These are phyloP conservation scores for Camponotus vicinus DNA, from an alignment of 1,140 invertebrate species.

Conservation along the genomic window DNA sequence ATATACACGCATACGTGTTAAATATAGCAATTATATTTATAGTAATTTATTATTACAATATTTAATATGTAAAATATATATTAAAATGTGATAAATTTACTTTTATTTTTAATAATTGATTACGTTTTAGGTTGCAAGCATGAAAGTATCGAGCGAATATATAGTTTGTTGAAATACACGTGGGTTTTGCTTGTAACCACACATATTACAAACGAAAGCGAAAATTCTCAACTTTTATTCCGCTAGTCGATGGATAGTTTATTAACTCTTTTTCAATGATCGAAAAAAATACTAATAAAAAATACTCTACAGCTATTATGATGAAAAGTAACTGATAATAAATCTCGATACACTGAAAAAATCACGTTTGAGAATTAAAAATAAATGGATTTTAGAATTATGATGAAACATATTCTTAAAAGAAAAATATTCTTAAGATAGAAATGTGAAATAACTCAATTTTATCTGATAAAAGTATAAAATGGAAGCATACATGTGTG, in stretches of 20 bases:
- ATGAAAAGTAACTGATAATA: neutral
- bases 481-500: neutral
- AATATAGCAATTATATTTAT: neutral
- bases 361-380: neutral
- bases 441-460: neutral
- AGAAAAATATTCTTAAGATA: neutral
- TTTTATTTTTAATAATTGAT: slow-evolving; percentile 26
- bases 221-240: slow-evolving; percentile 33
- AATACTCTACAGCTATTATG: neutral
- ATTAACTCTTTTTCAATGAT: slow-evolving; percentile 19
- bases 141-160: slow-evolving; percentile 34
- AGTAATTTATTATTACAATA: neutral
- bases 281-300: slow-evolving; percentile 33
- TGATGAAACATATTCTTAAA: neutral
- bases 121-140: neutral
- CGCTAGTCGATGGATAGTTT: slow-evolving; percentile 35
- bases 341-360: neutral
- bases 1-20: neutral
- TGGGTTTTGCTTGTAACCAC: slow-evolving; percentile 26
- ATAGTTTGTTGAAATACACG: slow-evolving; percentile 14
- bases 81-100: neutral
- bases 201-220: slow-evolving; percentile 14
- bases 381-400: neutral
- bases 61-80: neutral
- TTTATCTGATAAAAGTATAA: neutral